A percentile compares a stretch with the other conserved stretches of the same genome.
Evolutionary conservation across 92 coral and sea anemone species (phyloP).

Genomic region (Palythoa grandiflora): DNA sequence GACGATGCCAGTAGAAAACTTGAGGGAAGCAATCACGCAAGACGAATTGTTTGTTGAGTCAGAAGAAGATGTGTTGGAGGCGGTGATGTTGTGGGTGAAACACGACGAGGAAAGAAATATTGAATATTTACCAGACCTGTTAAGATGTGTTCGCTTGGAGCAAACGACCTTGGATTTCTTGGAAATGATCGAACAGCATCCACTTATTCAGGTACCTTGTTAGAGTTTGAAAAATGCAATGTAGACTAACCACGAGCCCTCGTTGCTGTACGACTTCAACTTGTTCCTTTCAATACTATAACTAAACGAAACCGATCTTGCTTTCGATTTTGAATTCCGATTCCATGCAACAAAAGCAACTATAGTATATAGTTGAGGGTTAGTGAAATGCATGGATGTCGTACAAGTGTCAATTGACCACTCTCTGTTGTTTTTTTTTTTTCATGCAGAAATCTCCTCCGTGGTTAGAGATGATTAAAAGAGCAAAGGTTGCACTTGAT

Average conservation of each 20-base stretch:
- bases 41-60: slow-evolving; percentile 48
- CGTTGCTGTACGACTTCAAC: too few species aligned
- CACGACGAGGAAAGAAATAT: slow-evolving; percentile 42
- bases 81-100: slow-evolving; percentile 66
- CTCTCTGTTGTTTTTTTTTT: neutral
- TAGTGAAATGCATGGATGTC: neutral
- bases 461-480: slow-evolving; percentile 3
- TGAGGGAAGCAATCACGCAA: slow-evolving; percentile 55
- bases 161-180: slow-evolving; percentile 59
- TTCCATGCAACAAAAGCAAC: too few species aligned
- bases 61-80: slow-evolving; percentile 70
- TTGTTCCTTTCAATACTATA: too few species aligned
- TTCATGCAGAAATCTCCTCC: slow-evolving; percentile 14
- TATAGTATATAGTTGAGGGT: neutral
- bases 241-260: neutral
- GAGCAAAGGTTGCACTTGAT: neutral
- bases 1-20: slow-evolving; percentile 44
- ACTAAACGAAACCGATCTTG: too few species aligned
- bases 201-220: slow-evolving; percentile 39
- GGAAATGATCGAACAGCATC: slow-evolving; percentile 31
- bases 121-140: slow-evolving; percentile 37
- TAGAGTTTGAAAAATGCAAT: neutral
- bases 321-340: too few species aligned
- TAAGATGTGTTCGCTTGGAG: slow-evolving; percentile 60
- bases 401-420: neutral